Conservation (phyloP, 1,140 invertebrate genomes). For the Drosophila nikananu region DNA sequence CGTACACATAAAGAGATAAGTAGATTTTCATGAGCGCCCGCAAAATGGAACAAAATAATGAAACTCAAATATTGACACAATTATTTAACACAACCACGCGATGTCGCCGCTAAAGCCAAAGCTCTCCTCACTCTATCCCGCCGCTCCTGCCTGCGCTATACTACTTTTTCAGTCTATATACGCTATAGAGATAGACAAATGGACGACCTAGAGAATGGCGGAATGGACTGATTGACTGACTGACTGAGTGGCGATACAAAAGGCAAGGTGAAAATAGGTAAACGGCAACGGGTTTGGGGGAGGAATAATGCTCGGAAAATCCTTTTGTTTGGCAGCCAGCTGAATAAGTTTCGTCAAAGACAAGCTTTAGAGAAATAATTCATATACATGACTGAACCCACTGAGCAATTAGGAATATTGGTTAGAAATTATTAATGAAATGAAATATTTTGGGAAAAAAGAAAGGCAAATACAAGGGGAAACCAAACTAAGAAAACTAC, state of each 20-base stretch:
- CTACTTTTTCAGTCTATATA: conserved; percentile 13
- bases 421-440: conserved; percentile 16
- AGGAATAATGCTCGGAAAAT: conserved; percentile 2
- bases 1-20: conserved; percentile 36
- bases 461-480: background rate
- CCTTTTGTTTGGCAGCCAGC: conserved; percentile 39
- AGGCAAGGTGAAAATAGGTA: conserved; percentile 21
- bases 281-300: background rate
- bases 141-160: background rate
- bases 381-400: conserved; percentile 31
- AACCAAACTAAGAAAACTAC: background rate
- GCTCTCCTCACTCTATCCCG: conserved; percentile 18
- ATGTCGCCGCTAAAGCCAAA: conserved; percentile 56
- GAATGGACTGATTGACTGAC: conserved; percentile 28
- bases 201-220: conserved; percentile 53
- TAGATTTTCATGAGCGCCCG: conserved; percentile 55
- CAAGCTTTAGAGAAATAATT: conserved; percentile 29
- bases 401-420: conserved; percentile 39
- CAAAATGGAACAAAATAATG: conserved; percentile 69
- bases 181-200: conserved; percentile 19
- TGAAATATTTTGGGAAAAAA: conserved; percentile 6
- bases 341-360: conserved; percentile 23
- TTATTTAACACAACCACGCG: conserved; percentile 80
- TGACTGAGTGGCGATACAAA: conserved; percentile 19
- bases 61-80: conserved; percentile 80